Base-by-base conservation (phyloP, 2,113 vertebrate genomes). In the Myrmophylax atrothorax region DNA sequence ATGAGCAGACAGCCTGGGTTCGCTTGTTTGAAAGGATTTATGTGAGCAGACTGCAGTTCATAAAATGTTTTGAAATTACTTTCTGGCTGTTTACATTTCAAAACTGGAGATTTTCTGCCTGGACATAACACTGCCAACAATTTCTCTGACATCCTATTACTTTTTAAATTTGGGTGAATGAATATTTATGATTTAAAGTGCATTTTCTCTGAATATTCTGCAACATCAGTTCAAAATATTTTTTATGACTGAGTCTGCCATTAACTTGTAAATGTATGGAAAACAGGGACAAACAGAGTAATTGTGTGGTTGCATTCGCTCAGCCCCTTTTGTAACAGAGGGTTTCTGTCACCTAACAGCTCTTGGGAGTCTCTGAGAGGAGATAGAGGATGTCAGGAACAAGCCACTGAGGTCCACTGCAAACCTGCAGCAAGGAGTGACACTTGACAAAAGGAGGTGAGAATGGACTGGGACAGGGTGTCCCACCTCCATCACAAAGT, bases 161-260 rank as follows among this genome's bases (percentile, higher is more conserved):
- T 60, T 78, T 53, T 72, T 42, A 72, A 81, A 56, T 68, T 84
- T 59, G 66, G 4, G 6, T 1, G 1, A 55, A 70, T 92, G 19
- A 94, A 82, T 96, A 92, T 92, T 94, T 95, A 89, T 77, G 35
- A 67, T 46, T 68, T 40, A 33, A 89, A 82, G n/a, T 46, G 8
- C 33, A 52, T 81, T 90, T 94, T 72, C 69, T 90, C 56, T 52
- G 49, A 89, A 63, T 81, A 87, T 92, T 72, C 83, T 92, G 44
- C 66, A 81, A n/a, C 31, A 67, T 67, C 31, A 20, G 23, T 84
- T 89, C 20, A 76, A 82, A 92, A 26, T 76, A 66, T 62, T 89
- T 87, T 85, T 82, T 83, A 78, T 69, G 44, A 62, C 44, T 56
- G 14, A 60, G 9, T 64, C 64, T 87, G 28, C 62, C 44, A 68